Conservation (phyloP, 2,797 vertebrate species). For the Galaxias olidus region DNA sequence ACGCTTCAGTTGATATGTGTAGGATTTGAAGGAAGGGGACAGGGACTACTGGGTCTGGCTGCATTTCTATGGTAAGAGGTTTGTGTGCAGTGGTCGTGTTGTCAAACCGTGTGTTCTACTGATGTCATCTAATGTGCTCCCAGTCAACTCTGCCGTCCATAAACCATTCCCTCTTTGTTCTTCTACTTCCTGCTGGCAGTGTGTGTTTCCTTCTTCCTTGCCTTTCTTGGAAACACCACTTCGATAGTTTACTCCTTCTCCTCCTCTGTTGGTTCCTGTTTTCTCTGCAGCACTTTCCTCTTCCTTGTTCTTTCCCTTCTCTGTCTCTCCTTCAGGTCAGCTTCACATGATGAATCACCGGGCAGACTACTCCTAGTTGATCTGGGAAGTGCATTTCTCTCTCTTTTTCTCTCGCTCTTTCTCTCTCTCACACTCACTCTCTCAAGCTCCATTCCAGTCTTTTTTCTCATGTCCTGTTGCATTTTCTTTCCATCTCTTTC, state of each 20-base stretch:
- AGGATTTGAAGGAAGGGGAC: no score
- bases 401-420: background rate
- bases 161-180: no score
- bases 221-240: no score
- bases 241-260: background rate
- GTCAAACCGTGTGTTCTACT: no score
- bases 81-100: no score
- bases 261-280: background rate
- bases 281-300: background rate
- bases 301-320: background rate
- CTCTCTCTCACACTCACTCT: background rate
- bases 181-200: no score
- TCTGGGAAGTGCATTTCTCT: background rate
- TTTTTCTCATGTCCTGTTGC: no score
- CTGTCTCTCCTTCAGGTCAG: background rate
- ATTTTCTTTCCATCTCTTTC: conserved; percentile 2
- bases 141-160: no score
- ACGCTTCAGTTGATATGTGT: background rate
- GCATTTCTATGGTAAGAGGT: no score
- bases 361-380: background rate
- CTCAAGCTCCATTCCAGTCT: background rate
- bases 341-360: background rate
- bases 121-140: no score
- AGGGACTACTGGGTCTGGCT: background rate
- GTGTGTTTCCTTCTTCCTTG: no score